phyloP scores from a whole-genome alignment of 2,113 vertebrate species.

The Oncorhynchus mykiss region DNA sequence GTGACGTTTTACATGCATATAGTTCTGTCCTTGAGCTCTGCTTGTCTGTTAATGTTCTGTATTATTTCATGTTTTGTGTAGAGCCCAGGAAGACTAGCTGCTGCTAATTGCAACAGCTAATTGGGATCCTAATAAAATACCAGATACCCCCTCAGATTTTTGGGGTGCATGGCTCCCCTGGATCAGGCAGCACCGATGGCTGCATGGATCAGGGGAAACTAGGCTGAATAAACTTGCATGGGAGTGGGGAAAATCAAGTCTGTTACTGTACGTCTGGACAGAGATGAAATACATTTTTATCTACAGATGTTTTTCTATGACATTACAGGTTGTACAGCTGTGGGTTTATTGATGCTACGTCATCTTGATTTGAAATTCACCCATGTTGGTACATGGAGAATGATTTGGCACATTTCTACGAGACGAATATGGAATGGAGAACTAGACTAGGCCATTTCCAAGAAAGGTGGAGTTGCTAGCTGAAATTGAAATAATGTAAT shows the following conservation, averaged over 20 bases:
- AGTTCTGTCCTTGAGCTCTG: too few species aligned
- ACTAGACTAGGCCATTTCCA: too few species aligned
- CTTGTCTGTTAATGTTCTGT: too few species aligned
- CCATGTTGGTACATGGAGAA: not conserved
- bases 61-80: too few species aligned
- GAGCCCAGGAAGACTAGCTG: too few species aligned
- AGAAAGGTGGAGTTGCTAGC: not conserved
- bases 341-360: not conserved
- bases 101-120: too few species aligned
- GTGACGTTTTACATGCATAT: too few species aligned
- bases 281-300: not conserved
- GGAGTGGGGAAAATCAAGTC: not conserved
- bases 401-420: too few species aligned
- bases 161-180: too few species aligned
- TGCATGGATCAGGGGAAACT: not conserved
- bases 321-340: not conserved
- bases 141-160: too few species aligned
- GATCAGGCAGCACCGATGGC: conserved; percentile 11
- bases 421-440: too few species aligned
- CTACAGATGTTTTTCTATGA: conserved; percentile 2
- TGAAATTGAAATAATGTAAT: not conserved
- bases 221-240: not conserved
- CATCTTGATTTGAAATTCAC: not conserved
- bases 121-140: too few species aligned
- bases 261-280: conserved; percentile 8